These are phyloP conservation scores for Amiota communis DNA, from an alignment of 2,888 invertebrate species.

Conservation along the genomic window DNA sequence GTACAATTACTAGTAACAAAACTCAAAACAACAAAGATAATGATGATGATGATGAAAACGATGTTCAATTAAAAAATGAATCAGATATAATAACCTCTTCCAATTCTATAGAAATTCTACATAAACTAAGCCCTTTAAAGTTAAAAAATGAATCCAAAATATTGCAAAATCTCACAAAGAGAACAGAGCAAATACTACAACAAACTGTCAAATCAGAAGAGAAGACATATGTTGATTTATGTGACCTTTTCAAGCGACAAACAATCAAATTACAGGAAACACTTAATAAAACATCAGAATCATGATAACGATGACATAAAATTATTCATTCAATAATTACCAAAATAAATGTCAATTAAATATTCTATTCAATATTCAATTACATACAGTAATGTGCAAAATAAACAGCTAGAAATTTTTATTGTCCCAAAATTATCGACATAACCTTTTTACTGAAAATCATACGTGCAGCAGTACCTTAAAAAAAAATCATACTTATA, in stretches of 20 bases:
- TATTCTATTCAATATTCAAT: too few relatives aligned
- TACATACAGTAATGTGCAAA: too few relatives aligned
- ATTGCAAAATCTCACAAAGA: conserved; percentile 45
- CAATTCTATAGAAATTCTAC: background rate
- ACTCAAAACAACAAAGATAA: conserved; percentile 12
- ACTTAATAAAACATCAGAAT: conserved; percentile 52
- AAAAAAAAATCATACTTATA: too few relatives aligned
- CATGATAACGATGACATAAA: conserved; percentile 1
- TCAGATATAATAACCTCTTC: background rate
- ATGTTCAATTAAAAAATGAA: background rate
- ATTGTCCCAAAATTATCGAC: too few relatives aligned
- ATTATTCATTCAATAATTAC: too few relatives aligned
- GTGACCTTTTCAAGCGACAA: conserved; percentile 55
- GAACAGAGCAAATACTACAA: conserved; percentile 57
- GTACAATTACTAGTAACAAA: conserved; percentile 39
- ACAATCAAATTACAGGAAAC: conserved; percentile 58
- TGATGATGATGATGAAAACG: background rate
- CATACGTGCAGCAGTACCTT: too few relatives aligned
- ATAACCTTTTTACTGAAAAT: too few relatives aligned
- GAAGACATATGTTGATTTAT: conserved; percentile 55
- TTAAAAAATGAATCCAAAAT: background rate
- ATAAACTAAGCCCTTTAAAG: background rate
- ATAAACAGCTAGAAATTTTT: too few relatives aligned
- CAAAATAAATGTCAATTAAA: too few relatives aligned
- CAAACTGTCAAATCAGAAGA: conserved; percentile 52